These are phyloP conservation scores for Euthynnus affinis DNA, from an alignment of 2,797 vertebrate genomes.

Conservation along the genomic window DNA sequence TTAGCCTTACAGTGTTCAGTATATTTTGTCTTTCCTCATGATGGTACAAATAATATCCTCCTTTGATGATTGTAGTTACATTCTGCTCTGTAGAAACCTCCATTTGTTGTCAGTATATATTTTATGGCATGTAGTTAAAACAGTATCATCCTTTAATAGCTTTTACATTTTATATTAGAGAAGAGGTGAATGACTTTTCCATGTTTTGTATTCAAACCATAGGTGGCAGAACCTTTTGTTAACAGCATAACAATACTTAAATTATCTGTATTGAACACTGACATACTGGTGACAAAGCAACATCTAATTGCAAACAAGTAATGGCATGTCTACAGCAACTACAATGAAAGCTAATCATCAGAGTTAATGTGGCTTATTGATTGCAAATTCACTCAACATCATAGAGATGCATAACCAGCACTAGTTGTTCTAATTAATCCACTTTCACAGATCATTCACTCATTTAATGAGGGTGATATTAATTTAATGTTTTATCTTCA, in stretches of 20 bases:
- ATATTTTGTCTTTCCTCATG: not conserved
- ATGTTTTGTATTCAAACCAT: not conserved
- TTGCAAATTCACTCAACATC: constrained; percentile 28
- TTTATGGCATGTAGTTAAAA: not conserved
- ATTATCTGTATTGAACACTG: not conserved
- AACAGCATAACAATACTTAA: not conserved
- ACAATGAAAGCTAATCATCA: constrained; percentile 25
- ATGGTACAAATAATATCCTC: not conserved
- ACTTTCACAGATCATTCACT: not conserved
- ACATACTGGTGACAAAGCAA: constrained; percentile 2
- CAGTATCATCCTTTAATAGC: not conserved
- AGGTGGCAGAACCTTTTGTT: not conserved
- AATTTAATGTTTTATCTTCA: constrained; percentile 22
- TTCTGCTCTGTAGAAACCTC: constrained; percentile 3
- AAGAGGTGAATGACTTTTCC: constrained; percentile 8
- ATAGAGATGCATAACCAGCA: constrained; percentile 5
- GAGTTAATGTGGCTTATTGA: not conserved
- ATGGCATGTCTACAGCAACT: not conserved
- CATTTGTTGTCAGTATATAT: not conserved
- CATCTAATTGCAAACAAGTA: constrained; percentile 28
- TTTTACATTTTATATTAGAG: not conserved
- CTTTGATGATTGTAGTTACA: not conserved
- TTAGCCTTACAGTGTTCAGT: not conserved
- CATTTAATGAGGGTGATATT: not conserved
- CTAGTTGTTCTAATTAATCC: not conserved